Percentiles rank a stretch among this genome's conserved stretches.
Evolutionary conservation across 2,797 vertebrate species (phyloP).

Genomic region (Phalloptychus januarius): DNA sequence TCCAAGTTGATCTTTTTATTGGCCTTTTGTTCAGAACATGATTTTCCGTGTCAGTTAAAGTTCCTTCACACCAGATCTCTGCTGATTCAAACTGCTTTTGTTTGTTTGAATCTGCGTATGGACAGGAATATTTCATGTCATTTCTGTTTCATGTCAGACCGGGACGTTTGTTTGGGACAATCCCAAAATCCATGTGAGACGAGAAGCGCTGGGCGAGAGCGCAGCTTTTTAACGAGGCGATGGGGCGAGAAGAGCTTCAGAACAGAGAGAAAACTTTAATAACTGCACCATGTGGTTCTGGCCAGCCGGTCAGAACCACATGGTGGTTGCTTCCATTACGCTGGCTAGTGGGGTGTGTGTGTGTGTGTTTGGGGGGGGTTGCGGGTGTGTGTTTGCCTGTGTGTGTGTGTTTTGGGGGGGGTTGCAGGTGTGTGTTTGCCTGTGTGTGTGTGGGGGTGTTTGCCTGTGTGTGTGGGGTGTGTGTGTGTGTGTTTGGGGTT

Average conservation of each 20-base stretch:
- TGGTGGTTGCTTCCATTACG: too few species aligned
- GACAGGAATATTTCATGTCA: neutral
- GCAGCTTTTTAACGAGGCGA: slow-evolving; percentile 11
- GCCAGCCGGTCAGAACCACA: too few species aligned
- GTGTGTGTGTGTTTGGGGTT: slow-evolving; percentile 12
- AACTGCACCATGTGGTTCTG: slow-evolving; percentile 32
- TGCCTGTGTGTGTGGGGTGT: too few species aligned
- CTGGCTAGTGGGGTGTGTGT: slow-evolving; percentile 7
- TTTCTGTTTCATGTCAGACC: neutral
- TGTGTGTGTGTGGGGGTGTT: neutral
- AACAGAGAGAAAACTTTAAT: slow-evolving; percentile 14
- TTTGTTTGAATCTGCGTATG: too few species aligned
- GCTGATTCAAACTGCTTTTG: neutral
- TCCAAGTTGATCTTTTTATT: neutral
- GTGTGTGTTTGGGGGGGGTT: neutral
- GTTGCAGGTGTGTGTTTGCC: slow-evolving; percentile 8
- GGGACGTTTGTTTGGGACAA: neutral
- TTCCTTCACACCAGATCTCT: neutral
- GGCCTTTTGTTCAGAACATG: neutral
- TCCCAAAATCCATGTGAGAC: neutral
- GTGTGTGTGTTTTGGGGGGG: too few species aligned
- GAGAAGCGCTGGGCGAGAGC: neutral
- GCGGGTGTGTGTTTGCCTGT: neutral
- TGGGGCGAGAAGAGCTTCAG: neutral
- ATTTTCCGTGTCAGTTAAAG: neutral